Conservation (phyloP, 2,113 vertebrate genomes). For the Gnathonemus echidnorhynchus region DNA sequence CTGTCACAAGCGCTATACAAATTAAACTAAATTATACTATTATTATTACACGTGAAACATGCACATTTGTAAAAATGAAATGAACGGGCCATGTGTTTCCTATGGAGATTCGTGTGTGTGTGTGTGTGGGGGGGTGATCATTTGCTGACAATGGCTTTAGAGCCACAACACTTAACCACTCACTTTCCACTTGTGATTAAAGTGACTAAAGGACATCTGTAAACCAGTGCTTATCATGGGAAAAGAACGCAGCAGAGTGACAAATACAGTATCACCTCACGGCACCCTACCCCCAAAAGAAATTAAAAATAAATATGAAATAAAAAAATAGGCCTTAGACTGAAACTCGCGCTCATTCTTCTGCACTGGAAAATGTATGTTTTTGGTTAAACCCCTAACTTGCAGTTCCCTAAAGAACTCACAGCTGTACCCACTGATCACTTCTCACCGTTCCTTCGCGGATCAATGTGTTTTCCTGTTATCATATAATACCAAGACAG, state of each 20-base stretch:
- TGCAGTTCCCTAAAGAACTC: background rate
- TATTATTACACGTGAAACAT: background rate
- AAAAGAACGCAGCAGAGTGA: background rate
- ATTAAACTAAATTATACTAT: background rate
- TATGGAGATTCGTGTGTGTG: background rate
- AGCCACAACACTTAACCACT: background rate
- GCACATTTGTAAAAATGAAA: background rate
- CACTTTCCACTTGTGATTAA: background rate
- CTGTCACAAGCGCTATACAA: background rate
- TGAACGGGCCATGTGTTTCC: background rate
- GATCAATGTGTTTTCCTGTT: background rate
- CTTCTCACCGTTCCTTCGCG: background rate
- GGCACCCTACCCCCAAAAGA: background rate
- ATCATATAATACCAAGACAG: background rate
- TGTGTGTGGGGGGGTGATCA: background rate
- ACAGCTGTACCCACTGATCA: background rate
- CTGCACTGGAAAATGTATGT: background rate
- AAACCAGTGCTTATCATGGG: background rate
- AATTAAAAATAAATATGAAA: too few species aligned
- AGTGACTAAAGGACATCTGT: background rate
- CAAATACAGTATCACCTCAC: background rate
- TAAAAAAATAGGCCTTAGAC: background rate
- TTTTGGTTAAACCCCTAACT: background rate
- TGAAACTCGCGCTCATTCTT: background rate
- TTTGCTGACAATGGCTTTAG: background rate